phyloP scores from a whole-genome alignment of 2,113 vertebrate genomes.

The Agelaius phoeniceus region DNA sequence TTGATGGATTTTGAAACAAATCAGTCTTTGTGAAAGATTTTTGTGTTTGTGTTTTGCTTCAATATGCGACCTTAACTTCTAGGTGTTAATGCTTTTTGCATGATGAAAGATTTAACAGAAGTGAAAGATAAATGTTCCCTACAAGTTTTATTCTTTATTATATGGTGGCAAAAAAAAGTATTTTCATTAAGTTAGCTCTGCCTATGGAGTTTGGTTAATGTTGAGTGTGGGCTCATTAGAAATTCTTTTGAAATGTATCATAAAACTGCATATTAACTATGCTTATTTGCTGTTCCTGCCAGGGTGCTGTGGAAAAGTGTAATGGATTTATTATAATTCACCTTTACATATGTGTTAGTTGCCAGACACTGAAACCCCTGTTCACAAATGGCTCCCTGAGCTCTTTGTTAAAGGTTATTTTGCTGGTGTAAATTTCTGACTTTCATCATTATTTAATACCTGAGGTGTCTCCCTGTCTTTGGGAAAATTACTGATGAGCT shows the following conservation, averaged over 20 bases:
- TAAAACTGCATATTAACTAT: background rate
- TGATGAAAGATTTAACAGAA: background rate
- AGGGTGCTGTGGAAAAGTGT: background rate
- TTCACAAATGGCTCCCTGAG: background rate
- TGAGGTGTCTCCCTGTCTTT: background rate
- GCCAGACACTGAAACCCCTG: background rate
- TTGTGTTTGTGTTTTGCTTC: background rate
- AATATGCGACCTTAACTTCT: background rate
- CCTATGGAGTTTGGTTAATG: background rate
- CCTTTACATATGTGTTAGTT: background rate
- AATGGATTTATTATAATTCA: background rate
- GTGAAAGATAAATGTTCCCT: background rate
- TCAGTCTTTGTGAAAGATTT: background rate
- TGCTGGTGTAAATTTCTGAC: background rate
- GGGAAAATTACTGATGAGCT: background rate
- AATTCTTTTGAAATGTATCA: background rate
- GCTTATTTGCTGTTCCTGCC: background rate
- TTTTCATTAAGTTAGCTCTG: background rate
- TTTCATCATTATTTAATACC: background rate
- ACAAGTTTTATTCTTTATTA: background rate
- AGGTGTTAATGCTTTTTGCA: background rate
- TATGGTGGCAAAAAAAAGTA: background rate
- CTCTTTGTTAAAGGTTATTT: background rate
- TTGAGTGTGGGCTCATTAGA: background rate
- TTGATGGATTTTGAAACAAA: background rate